Base-by-base conservation (phyloP, 2,888 invertebrate genomes). In the Neoscelio sp. region DNA sequence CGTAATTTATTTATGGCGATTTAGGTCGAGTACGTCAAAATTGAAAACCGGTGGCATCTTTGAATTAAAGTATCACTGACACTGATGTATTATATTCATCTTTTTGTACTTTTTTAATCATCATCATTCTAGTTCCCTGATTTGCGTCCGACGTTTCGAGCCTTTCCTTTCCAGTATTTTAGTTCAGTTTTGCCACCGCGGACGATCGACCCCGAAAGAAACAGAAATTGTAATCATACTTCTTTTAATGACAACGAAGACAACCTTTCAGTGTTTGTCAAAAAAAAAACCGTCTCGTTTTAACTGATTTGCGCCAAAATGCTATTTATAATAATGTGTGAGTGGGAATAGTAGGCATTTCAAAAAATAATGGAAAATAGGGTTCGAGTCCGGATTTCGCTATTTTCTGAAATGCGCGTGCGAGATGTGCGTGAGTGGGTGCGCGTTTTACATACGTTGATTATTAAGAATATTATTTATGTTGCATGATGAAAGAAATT, bases 401-500 rank as follows among this genome's bases (percentile, higher is more conserved):
- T 18, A 35, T 50, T 13, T 38, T 35, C 18, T 10, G 17, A 6
- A 40, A 8, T 30, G 44, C 35, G 58, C 28, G 46, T 40, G 54
- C 20, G 23, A 28, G 18, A 40, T 38, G 26, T 54, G 71, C 56
- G 52, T 62, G 73, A 56, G 26, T 38, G 79, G 28, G 58, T 52
- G 79, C 38, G 46, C 38, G 62, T 75, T 76, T 80, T 76, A 71
- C 71, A 71, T 80, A 75, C 67, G 79, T 79, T 79, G 79, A 79
- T 56, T 65, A 80, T 76, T 80, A 71, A 13, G 75, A 76, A 76
- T 80, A 80, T 76, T 80, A 80, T 80, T 80, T 80, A 80, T 80
- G 79, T 80, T 80, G 75, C 79, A 76, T 80, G 71, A 76, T 80
- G 60, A 71, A 76, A 70, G 71, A 76, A 80, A 75, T 80, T 80